Conservation (phyloP, 1,140 invertebrate species). For the Geopemphigus sp. region DNA sequence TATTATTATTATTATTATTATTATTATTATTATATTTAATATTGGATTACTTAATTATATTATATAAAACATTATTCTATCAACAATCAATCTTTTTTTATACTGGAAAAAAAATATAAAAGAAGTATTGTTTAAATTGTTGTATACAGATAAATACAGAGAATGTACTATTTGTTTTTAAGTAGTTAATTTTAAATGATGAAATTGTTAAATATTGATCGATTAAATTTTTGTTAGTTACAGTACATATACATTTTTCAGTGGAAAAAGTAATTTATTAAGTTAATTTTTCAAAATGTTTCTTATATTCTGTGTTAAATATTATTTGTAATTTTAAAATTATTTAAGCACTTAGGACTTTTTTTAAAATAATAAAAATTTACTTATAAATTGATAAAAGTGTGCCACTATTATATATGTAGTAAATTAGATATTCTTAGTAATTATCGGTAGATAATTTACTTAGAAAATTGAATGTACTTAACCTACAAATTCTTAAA, state of each 20-base stretch:
- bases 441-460: not conserved
- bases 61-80: constrained; percentile 15
- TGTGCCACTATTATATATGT: not conserved
- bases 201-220: not conserved
- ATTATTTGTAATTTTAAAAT: constrained; percentile 4
- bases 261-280: not conserved
- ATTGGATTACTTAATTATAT: not conserved
- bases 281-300: not conserved
- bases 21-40: constrained; percentile 21
- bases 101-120: constrained; percentile 10
- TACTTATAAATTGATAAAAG: not conserved
- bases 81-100: constrained; percentile 19
- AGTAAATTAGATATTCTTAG: not conserved
- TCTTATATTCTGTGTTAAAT: not conserved
- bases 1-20: constrained; percentile 37
- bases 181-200: not conserved
- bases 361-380: not conserved
- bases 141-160: constrained; percentile 17
- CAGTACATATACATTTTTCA: not conserved
- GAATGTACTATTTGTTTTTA: not conserved
- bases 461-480: not conserved
- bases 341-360: not conserved
- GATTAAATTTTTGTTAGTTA: not conserved
- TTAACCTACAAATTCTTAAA: not conserved
- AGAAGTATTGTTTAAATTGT: constrained; percentile 27